Percentiles rank a stretch among this genome's conserved stretches.
phyloP scores from a whole-genome alignment of 1,140 invertebrate genomes.

The Pseudomyrmex dendroicus region DNA sequence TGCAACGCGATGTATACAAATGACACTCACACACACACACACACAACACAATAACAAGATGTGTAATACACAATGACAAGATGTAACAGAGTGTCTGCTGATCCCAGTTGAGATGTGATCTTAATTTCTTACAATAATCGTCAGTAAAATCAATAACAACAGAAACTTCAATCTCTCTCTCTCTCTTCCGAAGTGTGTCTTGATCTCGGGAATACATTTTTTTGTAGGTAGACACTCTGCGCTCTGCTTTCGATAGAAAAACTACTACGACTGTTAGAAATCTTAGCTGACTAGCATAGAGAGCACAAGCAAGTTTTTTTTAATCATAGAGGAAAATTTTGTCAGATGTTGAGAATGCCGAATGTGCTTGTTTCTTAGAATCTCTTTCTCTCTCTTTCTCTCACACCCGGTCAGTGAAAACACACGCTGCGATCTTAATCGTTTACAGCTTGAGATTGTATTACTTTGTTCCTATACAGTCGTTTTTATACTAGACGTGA shows the following conservation, averaged over 20 bases:
- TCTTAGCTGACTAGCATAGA: conserved; percentile 69
- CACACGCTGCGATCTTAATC: conserved; percentile 31
- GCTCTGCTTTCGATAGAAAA: background rate
- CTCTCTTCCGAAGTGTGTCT: background rate
- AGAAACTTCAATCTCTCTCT: background rate
- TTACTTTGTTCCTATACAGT: conserved; percentile 36
- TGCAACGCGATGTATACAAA: conserved; percentile 25
- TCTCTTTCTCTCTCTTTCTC: conserved; percentile 63
- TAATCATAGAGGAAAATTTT: conserved; percentile 69
- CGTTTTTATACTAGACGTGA: conserved; percentile 38
- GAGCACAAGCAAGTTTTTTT: conserved; percentile 71
- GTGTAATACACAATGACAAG: conserved; percentile 39
- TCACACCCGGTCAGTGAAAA: conserved; percentile 48
- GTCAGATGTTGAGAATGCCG: conserved; percentile 81
- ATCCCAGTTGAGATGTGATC: background rate
- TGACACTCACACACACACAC: background rate
- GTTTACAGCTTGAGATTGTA: conserved; percentile 19
- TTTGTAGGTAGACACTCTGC: conserved; percentile 64
- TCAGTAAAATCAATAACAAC: no score
- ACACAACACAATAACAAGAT: background rate
- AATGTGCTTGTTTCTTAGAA: conserved; percentile 80
- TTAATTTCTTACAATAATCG: no score
- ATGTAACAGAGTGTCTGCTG: conserved; percentile 68
- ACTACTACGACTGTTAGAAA: conserved; percentile 69
- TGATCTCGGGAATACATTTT: background rate